Evolutionary conservation across 2,113 vertebrate species (phyloP).

Genomic region (Solenodon paradoxus): DNA sequence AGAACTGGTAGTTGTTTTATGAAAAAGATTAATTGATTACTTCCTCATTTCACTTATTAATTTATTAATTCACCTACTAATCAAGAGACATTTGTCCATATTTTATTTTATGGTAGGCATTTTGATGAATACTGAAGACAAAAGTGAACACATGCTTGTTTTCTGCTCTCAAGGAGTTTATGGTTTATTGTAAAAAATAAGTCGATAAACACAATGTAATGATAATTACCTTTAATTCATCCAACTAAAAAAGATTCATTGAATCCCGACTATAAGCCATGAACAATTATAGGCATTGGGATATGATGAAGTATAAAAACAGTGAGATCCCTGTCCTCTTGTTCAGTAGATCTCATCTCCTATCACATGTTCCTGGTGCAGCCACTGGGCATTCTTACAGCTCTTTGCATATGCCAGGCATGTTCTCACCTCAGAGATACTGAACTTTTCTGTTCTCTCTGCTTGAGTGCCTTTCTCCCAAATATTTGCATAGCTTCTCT

Average conservation of each 20-base stretch:
- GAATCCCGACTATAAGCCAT: background rate
- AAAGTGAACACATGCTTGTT: background rate
- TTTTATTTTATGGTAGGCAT: background rate
- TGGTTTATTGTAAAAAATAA: background rate
- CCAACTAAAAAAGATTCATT: background rate
- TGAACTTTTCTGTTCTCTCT: background rate
- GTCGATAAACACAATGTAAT: background rate
- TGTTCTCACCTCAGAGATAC: background rate
- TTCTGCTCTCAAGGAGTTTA: background rate
- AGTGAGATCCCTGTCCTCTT: background rate
- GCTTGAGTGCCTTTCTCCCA: background rate
- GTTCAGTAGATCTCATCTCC: background rate
- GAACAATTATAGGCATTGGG: background rate
- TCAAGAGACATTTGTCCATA: background rate
- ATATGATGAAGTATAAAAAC: background rate
- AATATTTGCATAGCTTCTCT: background rate
- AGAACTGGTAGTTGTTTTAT: background rate
- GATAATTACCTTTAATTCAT: background rate
- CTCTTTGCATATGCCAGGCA: background rate
- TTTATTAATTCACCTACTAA: background rate
- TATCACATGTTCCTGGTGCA: fast-evolving
- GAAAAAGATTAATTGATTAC: background rate
- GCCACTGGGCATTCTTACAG: background rate
- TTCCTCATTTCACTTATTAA: background rate
- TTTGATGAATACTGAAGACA: conserved; percentile 19